A percentile compares a stretch with the other conserved stretches of the same genome.
phyloP scores from a whole-genome alignment of 2,797 vertebrate species.

The Calcarius lapponicus region DNA sequence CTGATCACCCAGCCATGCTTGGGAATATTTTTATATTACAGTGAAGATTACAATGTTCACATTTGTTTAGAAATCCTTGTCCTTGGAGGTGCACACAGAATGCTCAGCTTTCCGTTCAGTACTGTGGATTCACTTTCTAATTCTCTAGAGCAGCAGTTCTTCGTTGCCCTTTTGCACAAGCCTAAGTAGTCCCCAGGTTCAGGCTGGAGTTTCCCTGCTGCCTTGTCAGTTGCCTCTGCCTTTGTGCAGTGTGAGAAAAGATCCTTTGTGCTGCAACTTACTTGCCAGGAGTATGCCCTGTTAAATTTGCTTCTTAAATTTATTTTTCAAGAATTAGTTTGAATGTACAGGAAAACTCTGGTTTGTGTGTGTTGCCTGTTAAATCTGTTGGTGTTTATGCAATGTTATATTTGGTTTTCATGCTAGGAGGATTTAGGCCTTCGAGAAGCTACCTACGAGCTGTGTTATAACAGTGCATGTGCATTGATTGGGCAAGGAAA shows the following conservation, averaged over 20 bases:
- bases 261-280: background rate
- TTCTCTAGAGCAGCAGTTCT: background rate
- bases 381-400: background rate
- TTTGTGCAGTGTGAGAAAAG: background rate
- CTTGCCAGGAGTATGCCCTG: background rate
- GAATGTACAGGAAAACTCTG: background rate
- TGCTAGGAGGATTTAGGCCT: constrained; percentile 90
- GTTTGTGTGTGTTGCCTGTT: background rate
- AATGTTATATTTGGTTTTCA: background rate
- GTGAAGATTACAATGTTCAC: background rate
- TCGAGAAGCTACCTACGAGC: constrained; percentile 91
- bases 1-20: background rate
- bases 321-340: background rate
- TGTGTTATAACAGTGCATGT: constrained; percentile 95
- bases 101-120: background rate
- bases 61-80: background rate
- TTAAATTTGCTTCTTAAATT: background rate
- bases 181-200: background rate
- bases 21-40: background rate
- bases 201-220: background rate
- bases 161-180: background rate
- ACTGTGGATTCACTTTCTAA: background rate
- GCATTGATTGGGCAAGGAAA: constrained; percentile 91
- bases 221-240: background rate
- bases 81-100: background rate